phyloP scores from a whole-genome alignment of 2,888 invertebrate species.

The Plebejus melissa region DNA sequence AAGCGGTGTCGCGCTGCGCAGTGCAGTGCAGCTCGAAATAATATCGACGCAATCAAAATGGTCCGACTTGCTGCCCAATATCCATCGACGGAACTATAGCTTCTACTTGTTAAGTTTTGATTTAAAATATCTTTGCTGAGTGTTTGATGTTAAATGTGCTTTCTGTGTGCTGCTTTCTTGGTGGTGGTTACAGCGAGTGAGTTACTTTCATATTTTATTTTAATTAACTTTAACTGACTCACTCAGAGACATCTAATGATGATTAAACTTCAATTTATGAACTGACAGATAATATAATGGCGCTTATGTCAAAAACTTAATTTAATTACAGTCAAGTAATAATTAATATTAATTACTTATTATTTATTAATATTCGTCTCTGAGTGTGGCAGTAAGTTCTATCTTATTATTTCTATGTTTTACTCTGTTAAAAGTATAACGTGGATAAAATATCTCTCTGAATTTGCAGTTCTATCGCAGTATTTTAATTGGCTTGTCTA shows the following conservation, averaged over 20 bases:
- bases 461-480: background rate
- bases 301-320: too few species aligned
- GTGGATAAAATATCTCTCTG: background rate
- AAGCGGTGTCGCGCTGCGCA: too few species aligned
- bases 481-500: background rate
- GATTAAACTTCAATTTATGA: too few species aligned
- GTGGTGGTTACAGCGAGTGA: conserved; percentile 17
- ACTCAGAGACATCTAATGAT: background rate
- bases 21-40: too few species aligned
- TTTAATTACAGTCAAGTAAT: too few species aligned
- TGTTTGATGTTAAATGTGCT: background rate
- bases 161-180: conserved; percentile 6
- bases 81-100: background rate
- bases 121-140: background rate
- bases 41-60: too few species aligned
- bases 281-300: too few species aligned
- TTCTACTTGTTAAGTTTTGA: background rate
- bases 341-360: too few species aligned
- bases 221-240: background rate
- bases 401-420: too few species aligned
- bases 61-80: background rate
- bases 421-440: background rate
- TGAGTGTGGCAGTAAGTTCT: too few species aligned
- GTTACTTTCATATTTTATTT: background rate
- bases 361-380: too few species aligned